Percentiles rank a stretch among this genome's conserved stretches.
phyloP scores from a whole-genome alignment of 1,140 invertebrate genomes.

The Bicyclus anynana region DNA sequence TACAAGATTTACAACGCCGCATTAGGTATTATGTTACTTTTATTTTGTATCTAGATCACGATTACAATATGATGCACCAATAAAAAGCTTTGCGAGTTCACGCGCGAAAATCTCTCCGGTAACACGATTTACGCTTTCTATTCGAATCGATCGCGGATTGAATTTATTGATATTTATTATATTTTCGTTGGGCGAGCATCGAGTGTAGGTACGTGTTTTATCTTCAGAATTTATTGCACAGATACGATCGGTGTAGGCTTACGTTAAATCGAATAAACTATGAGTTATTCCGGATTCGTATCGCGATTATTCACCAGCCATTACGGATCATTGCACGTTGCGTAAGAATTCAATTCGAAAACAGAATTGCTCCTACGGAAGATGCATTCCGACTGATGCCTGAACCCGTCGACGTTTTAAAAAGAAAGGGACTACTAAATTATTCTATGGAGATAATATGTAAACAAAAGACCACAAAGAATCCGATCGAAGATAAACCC shows the following conservation, averaged over 20 bases:
- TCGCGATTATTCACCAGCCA: constrained; percentile 31
- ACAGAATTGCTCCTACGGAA: not conserved
- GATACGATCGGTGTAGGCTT: constrained; percentile 61
- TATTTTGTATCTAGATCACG: constrained; percentile 24
- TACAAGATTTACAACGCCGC: constrained; percentile 14
- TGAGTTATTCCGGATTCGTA: constrained; percentile 43
- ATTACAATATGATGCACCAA: constrained; percentile 11
- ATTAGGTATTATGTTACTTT: constrained; percentile 10
- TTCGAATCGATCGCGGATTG: constrained; percentile 35
- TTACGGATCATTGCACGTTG: constrained; percentile 27
- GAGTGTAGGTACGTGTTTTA: constrained; percentile 54
- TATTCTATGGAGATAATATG: constrained; percentile 9
- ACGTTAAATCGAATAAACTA: constrained; percentile 51
- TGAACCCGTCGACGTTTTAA: not conserved
- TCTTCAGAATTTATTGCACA: constrained; percentile 65
- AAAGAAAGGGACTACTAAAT: constrained; percentile 4
- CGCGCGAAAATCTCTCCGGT: constrained; percentile 16
- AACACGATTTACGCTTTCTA: constrained; percentile 26
- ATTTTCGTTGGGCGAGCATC: constrained; percentile 55
- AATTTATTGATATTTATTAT: constrained; percentile 58
- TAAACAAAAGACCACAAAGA: constrained; percentile 26
- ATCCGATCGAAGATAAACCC: constrained; percentile 39
- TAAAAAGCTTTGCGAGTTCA: constrained; percentile 16
- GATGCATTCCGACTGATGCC: constrained; percentile 6
- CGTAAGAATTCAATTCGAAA: constrained; percentile 18